These are phyloP conservation scores for Acanthopagrus latus DNA, from an alignment of 2,797 vertebrate species.

Conservation along the genomic window DNA sequence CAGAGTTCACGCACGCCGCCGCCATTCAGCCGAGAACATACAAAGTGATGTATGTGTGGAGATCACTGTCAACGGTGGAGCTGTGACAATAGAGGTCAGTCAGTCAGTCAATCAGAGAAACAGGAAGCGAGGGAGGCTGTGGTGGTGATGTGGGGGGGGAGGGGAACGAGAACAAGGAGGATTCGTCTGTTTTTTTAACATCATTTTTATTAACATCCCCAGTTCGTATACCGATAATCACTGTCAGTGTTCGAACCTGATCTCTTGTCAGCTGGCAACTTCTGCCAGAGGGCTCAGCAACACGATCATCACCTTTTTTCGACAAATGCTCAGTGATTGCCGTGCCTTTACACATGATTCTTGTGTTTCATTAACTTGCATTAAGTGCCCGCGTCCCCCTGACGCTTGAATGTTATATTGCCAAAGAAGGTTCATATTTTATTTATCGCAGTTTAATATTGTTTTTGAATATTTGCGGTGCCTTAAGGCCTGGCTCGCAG, in stretches of 20 bases:
- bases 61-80: slow-evolving; percentile 76
- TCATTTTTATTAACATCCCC: slow-evolving; percentile 64
- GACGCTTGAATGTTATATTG: slow-evolving; percentile 79
- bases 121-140: slow-evolving; percentile 21
- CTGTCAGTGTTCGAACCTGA: slow-evolving; percentile 74
- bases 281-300: slow-evolving; percentile 75
- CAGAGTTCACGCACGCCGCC: slow-evolving; percentile 57
- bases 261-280: slow-evolving; percentile 75
- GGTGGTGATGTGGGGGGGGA: too few relatives aligned
- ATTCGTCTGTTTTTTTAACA: slow-evolving; percentile 43
- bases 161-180: slow-evolving; percentile 46
- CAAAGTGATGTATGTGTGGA: slow-evolving; percentile 77
- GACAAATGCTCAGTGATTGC: slow-evolving; percentile 68
- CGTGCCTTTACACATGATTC: slow-evolving; percentile 71
- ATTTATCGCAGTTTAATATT: slow-evolving; percentile 86
- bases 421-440: slow-evolving; percentile 86
- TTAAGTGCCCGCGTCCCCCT: slow-evolving; percentile 79
- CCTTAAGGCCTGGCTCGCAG: slow-evolving; percentile 80
- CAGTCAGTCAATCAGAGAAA: slow-evolving; percentile 74
- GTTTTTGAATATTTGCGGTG: slow-evolving; percentile 86
- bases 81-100: slow-evolving; percentile 82
- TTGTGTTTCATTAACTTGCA: slow-evolving; percentile 84
- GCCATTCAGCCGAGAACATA: slow-evolving; percentile 74
- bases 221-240: slow-evolving; percentile 74
- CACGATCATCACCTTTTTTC: slow-evolving; percentile 67